Conservation (phyloP, 2,797 vertebrate species). For the Sternotherus odoratus region DNA sequence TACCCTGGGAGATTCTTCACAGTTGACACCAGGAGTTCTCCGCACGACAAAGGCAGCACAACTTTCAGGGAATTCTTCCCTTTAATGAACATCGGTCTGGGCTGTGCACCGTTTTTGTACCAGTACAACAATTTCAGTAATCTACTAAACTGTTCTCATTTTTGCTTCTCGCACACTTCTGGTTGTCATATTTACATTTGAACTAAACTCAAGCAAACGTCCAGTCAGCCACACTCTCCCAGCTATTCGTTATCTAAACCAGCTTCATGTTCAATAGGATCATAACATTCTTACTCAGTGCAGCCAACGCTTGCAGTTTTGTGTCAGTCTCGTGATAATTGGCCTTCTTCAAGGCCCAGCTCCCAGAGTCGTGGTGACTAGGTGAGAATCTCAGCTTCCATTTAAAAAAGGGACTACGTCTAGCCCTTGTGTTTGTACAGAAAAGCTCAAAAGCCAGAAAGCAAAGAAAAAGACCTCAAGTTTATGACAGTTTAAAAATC, state of each 20-base stretch:
- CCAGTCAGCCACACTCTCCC: not conserved
- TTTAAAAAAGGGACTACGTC: not conserved
- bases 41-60: fast-evolving
- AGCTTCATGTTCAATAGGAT: not conserved
- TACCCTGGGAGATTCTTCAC: not conserved
- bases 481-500: fast-evolving
- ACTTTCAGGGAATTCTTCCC: not conserved
- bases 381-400: not conserved
- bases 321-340: not conserved
- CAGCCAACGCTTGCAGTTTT: not conserved
- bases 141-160: not conserved
- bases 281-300: not conserved
- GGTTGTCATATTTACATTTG: not conserved
- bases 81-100: not conserved
- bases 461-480: not conserved
- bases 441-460: not conserved
- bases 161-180: not conserved
- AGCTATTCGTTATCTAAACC: not conserved
- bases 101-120: not conserved
- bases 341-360: not conserved
- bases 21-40: not conserved
- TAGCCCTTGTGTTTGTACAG: not conserved
- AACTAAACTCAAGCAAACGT: not conserved
- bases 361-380: not conserved
- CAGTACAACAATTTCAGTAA: not conserved